phyloP scores from a whole-genome alignment of 2,888 invertebrate species.

The Chrysolina haemoptera region DNA sequence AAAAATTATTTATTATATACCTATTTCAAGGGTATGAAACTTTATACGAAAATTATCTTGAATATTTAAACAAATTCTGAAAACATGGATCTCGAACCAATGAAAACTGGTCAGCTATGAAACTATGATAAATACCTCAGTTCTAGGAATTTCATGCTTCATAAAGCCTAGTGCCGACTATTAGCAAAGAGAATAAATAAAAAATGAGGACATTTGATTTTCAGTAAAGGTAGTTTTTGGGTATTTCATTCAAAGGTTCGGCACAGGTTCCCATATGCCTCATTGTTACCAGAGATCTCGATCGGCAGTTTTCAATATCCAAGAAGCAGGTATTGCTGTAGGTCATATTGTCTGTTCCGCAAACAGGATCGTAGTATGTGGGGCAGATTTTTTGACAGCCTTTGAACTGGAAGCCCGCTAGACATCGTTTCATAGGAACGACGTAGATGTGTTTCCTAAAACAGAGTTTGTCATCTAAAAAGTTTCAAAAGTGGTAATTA shows the following conservation, averaged over 20 bases:
- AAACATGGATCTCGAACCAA: background rate
- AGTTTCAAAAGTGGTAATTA: no score
- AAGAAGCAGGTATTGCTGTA: slow-evolving; percentile 95
- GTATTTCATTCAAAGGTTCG: slow-evolving; percentile 86
- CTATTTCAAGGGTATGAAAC: no score
- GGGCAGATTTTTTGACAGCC: slow-evolving; percentile 92
- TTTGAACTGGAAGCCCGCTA: slow-evolving; percentile 87
- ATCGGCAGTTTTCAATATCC: slow-evolving; percentile 91
- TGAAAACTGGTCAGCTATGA: background rate
- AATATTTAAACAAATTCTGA: background rate
- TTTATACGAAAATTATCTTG: background rate
- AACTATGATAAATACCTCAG: background rate
- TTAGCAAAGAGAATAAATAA: slow-evolving; percentile 2
- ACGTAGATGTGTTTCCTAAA: slow-evolving; percentile 90
- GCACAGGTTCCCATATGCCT: slow-evolving; percentile 89
- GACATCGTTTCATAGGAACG: slow-evolving; percentile 90
- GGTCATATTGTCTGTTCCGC: slow-evolving; percentile 93
- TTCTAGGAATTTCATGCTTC: background rate
- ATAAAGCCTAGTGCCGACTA: background rate
- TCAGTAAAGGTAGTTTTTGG: slow-evolving; percentile 90
- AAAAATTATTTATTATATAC: no score
- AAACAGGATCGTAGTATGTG: slow-evolving; percentile 90
- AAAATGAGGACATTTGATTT: background rate
- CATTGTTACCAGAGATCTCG: slow-evolving; percentile 83
- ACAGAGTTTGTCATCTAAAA: slow-evolving; percentile 1